Percentiles rank a stretch among this genome's conserved stretches.
Evolutionary conservation across 2,888 invertebrate species (phyloP).

Genomic region (Bombylius discolor): DNA sequence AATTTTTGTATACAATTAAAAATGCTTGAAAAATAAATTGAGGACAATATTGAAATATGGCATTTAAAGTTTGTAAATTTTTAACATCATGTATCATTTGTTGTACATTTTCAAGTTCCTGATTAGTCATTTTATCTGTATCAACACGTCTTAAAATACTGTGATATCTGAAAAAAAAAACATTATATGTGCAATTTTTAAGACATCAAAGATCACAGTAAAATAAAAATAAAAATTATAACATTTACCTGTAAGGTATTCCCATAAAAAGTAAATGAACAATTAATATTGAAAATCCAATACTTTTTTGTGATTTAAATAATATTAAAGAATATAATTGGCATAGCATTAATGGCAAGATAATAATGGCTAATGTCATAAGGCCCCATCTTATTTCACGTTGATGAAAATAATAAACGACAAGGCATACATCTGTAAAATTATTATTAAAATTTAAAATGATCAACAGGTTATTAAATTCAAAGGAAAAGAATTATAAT

Average conservation of each 20-base stretch:
- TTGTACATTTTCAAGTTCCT: constrained; percentile 10
- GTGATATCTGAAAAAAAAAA: constrained; percentile 10
- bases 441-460: background rate
- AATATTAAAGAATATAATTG: constrained; percentile 15
- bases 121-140: constrained; percentile 13
- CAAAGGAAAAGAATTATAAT: background rate
- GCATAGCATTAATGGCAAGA: constrained; percentile 14
- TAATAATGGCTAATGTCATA: constrained; percentile 13
- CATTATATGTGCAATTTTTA: background rate
- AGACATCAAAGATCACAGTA: background rate
- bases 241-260: constrained; percentile 11
- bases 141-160: constrained; percentile 13
- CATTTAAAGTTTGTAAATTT: constrained; percentile 13
- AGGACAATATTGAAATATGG: constrained; percentile 16
- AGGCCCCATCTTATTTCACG: constrained; percentile 14
- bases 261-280: constrained; percentile 13
- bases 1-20: constrained; percentile 14
- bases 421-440: constrained; percentile 14
- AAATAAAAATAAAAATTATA: background rate
- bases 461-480: constrained; percentile 1
- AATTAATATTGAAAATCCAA: constrained; percentile 8
- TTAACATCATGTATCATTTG: constrained; percentile 13
- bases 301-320: constrained; percentile 10
- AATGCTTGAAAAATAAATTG: constrained; percentile 16
- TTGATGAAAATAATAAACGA: constrained; percentile 13